Conservation (phyloP, 2,113 vertebrate genomes). For the Syrrhaptes paradoxus region DNA sequence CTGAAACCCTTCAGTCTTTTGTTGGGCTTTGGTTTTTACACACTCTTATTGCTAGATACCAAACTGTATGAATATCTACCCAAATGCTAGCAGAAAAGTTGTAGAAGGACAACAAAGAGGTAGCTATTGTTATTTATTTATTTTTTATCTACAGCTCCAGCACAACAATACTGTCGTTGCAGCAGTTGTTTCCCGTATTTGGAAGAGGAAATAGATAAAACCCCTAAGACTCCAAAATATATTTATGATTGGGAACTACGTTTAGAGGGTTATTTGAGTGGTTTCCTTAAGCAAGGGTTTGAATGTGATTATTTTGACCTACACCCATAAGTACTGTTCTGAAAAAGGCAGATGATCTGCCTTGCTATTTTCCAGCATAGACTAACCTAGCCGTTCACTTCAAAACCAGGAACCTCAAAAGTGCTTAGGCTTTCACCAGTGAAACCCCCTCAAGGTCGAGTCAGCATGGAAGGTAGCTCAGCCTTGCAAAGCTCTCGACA, state of each 20-base stretch:
- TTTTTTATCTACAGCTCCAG: not conserved
- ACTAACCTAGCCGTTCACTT: not conserved
- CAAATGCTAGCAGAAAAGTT: not conserved
- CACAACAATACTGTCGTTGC: not conserved
- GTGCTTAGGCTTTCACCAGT: not conserved
- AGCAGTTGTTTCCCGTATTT: not conserved
- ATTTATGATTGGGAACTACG: not conserved
- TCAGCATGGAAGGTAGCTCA: not conserved
- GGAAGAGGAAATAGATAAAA: not conserved
- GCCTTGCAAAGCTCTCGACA: not conserved
- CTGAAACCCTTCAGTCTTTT: conserved; percentile 34
- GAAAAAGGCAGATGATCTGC: not conserved
- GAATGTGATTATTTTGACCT: not conserved
- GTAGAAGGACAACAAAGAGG: not conserved
- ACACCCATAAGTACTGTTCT: not conserved
- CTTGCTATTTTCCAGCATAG: not conserved
- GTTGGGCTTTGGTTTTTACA: not conserved
- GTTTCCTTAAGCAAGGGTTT: not conserved
- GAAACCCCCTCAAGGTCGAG: not conserved
- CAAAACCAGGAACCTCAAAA: not conserved
- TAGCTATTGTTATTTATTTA: not conserved
- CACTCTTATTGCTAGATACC: not conserved
- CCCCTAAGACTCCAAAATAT: not conserved
- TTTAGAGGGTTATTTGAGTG: not conserved
- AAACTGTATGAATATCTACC: not conserved